Conservation (phyloP, 53 echinoderm and acorn worm species). For the Paracentrotus lividus region DNA sequence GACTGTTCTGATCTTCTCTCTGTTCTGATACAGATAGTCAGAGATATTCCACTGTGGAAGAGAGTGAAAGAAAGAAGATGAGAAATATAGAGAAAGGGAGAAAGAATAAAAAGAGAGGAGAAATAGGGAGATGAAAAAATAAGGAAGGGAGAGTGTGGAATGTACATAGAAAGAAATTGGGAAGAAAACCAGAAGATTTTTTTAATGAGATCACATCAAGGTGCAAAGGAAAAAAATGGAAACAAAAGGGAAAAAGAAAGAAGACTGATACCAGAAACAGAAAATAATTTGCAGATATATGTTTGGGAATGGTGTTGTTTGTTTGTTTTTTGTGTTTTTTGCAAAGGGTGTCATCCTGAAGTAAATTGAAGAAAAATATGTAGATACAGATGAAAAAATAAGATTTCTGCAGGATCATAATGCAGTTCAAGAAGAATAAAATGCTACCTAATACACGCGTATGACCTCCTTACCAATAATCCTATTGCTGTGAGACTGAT, state of each 20-base stretch:
- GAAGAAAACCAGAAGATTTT: neutral
- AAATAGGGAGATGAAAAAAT: no score
- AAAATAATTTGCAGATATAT: no score
- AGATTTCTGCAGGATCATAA: neutral
- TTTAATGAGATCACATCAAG: neutral
- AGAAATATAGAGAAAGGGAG: neutral
- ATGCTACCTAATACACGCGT: neutral
- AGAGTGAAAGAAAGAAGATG: neutral
- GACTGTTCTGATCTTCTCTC: constrained; percentile 86
- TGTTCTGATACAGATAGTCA: constrained; percentile 96
- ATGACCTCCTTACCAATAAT: constrained; percentile 88
- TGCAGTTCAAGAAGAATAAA: neutral
- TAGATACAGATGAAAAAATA: neutral
- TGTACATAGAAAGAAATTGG: neutral
- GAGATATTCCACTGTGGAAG: constrained; percentile 95
- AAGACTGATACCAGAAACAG: no score
- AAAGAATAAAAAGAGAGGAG: neutral
- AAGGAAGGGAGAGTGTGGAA: neutral
- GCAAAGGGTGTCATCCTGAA: no score
- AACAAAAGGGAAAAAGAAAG: no score
- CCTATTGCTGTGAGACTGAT: constrained; percentile 99
- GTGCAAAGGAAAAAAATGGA: neutral
- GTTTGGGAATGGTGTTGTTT: no score
- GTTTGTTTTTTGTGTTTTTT: no score
- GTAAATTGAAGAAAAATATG: neutral